These are phyloP conservation scores for Plectrocnemia conspersa DNA, from an alignment of 1,140 invertebrate genomes.

Conservation along the genomic window DNA sequence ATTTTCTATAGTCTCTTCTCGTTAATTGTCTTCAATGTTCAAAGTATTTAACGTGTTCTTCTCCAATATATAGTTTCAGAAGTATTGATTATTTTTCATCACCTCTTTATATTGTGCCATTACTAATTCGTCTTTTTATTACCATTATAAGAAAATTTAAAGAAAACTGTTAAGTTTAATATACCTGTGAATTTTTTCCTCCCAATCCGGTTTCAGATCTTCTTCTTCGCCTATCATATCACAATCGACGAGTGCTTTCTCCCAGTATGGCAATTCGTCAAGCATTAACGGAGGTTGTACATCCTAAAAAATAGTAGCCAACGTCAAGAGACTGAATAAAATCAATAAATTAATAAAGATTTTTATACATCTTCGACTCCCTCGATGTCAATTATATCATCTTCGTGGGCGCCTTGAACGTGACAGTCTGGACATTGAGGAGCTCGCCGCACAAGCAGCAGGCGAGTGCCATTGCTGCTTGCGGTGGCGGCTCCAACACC, in stretches of 20 bases:
- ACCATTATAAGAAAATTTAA: not conserved
- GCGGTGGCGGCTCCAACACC: slow-evolving; percentile 10
- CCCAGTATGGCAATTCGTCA: slow-evolving; percentile 30
- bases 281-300: slow-evolving; percentile 27
- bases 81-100: not conserved
- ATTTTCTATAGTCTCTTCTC: no score
- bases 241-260: slow-evolving; percentile 29
- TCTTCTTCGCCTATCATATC: slow-evolving; percentile 28
- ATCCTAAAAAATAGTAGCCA: slow-evolving; percentile 20
- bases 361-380: slow-evolving; percentile 27
- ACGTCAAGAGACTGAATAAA: not conserved
- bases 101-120: not conserved
- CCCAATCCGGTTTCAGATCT: slow-evolving; percentile 32
- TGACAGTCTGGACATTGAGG: slow-evolving; percentile 33
- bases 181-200: slow-evolving; percentile 32
- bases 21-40: no score
- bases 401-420: slow-evolving; percentile 11
- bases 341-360: not conserved
- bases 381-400: slow-evolving; percentile 27
- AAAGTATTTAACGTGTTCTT: not conserved
- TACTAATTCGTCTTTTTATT: not conserved
- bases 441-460: slow-evolving; percentile 28
- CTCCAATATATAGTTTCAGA: not conserved
- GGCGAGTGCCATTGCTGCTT: slow-evolving; percentile 16
- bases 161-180: not conserved